Conservation (phyloP, 2,797 vertebrate species). For the Momotus momota region DNA sequence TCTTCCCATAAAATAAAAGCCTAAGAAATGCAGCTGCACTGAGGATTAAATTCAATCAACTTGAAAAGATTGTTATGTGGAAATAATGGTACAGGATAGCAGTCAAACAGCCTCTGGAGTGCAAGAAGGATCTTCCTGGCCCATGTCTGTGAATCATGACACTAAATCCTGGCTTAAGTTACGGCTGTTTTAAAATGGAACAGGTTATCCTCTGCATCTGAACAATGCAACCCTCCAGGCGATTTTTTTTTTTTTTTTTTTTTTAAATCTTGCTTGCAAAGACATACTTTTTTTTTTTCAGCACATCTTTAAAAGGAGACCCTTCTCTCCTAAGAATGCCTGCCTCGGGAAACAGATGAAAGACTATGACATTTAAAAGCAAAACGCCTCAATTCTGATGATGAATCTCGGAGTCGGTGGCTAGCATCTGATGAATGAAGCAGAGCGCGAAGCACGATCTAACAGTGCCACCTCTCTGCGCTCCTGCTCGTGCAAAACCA, state of each 20-base stretch:
- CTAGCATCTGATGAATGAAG: not conserved
- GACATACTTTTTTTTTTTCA: not conserved
- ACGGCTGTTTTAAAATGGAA: not conserved
- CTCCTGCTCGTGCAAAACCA: too few relatives aligned
- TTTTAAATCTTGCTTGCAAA: not conserved
- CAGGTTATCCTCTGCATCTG: not conserved
- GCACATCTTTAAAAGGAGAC: not conserved
- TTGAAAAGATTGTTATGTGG: not conserved
- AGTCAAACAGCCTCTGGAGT: not conserved
- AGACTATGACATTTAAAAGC: not conserved
- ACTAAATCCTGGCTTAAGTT: not conserved
- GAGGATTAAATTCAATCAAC: not conserved
- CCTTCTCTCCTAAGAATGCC: not conserved
- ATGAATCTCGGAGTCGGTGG: rapidly evolving
- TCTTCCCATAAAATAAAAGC: not conserved
- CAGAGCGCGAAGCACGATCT: not conserved
- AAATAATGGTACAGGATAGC: not conserved
- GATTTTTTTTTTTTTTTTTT: not conserved
- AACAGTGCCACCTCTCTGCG: conserved; percentile 22
- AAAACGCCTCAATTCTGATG: not conserved
- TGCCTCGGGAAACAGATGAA: not conserved
- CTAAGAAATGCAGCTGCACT: not conserved
- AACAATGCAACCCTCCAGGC: not conserved
- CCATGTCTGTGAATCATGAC: not conserved
- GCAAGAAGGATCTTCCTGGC: not conserved